Evolutionary conservation across 2,888 invertebrate species (phyloP).

Genomic region (Nemapogon koenigi): DNA sequence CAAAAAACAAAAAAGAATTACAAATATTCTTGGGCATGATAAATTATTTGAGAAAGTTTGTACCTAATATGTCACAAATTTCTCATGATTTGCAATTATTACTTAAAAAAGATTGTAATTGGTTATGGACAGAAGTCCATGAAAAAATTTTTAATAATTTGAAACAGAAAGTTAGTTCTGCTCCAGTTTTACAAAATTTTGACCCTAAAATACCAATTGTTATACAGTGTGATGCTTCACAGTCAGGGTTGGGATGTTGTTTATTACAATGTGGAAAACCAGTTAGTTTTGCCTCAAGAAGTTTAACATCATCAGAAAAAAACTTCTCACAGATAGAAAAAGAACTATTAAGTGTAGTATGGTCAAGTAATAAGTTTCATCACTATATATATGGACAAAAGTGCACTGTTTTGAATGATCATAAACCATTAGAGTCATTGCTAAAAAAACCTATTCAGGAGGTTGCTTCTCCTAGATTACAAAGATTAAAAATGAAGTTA

Average conservation of each 20-base stretch:
- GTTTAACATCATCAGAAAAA: background rate
- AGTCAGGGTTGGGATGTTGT: conserved; percentile 1
- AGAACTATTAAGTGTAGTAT: conserved; percentile 27
- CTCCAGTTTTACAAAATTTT: conserved; percentile 8
- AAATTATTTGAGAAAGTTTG: conserved; percentile 1
- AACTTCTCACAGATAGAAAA: conserved; percentile 30
- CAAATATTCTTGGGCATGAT: conserved; percentile 1
- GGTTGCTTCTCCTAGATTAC: conserved; percentile 20
- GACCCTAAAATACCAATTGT: background rate
- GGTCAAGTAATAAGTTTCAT: conserved; percentile 27
- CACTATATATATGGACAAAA: conserved; percentile 22
- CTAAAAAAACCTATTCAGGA: conserved; percentile 23
- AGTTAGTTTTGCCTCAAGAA: conserved; percentile 1
- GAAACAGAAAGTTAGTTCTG: too few species aligned
- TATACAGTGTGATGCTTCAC: background rate
- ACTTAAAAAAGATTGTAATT: too few species aligned
- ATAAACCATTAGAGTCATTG: conserved; percentile 25
- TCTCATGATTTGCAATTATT: too few species aligned
- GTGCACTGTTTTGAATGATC: conserved; percentile 22
- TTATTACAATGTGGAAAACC: conserved; percentile 1
- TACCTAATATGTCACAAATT: background rate
- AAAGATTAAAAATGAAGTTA: too few species aligned
- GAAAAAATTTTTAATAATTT: too few species aligned
- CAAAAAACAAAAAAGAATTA: too few species aligned
- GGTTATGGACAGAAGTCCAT: too few species aligned